Evolutionary conservation across 2,888 invertebrate genomes (phyloP).

Genomic region (Eupithecia inturbata): DNA sequence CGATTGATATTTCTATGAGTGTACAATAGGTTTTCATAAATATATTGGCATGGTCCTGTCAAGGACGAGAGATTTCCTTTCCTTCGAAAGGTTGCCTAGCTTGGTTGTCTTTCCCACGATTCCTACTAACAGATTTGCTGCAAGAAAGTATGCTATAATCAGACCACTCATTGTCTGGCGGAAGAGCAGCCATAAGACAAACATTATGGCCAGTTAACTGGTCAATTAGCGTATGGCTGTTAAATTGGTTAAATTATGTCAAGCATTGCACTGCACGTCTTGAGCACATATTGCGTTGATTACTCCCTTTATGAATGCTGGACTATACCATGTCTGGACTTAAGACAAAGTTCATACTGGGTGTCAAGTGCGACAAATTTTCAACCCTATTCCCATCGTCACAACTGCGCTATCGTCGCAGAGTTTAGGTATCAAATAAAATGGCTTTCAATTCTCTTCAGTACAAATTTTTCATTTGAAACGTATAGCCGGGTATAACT

Average conservation of each 20-base stretch:
- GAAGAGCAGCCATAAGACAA: background rate
- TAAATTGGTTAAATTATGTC: constrained; percentile 29
- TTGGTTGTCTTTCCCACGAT: background rate
- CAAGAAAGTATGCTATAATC: background rate
- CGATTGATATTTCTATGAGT: no score
- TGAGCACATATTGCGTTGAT: background rate
- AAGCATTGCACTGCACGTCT: constrained; percentile 2
- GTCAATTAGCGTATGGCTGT: constrained; percentile 23
- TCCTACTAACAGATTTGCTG: background rate
- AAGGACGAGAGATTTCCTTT: no score
- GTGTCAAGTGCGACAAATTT: no score
- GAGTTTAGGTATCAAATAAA: no score
- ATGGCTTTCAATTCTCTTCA: no score
- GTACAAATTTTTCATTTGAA: no score
- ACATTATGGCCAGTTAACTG: constrained; percentile 12
- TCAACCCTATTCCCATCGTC: no score
- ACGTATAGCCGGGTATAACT: no score
- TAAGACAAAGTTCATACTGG: background rate
- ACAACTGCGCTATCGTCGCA: no score
- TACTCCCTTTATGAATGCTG: background rate
- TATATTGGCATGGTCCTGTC: no score
- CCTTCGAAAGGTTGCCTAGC: no score
- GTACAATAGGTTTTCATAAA: no score
- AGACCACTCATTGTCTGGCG: background rate
- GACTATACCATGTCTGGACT: background rate